phyloP scores from a whole-genome alignment of 2,888 invertebrate genomes.

The Chromoteleia sp. region DNA sequence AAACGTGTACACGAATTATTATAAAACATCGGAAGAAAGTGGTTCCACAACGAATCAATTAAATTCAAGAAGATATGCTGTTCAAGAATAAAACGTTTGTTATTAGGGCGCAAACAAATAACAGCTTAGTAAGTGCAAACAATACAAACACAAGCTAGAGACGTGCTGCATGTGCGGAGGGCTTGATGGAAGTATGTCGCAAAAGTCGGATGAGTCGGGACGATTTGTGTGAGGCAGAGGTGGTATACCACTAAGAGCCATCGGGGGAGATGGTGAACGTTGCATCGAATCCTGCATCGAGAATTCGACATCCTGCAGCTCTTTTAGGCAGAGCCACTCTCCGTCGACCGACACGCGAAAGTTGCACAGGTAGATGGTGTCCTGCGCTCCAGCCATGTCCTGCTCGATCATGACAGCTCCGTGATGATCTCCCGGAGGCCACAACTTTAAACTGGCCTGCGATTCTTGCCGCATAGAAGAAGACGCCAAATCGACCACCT shows the following conservation, averaged over 20 bases:
- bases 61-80: background rate
- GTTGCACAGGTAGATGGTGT: constrained; percentile 98
- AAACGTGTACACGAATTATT: too few relatives aligned
- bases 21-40: too few relatives aligned
- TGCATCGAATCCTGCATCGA: constrained; percentile 90
- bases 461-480: constrained; percentile 82
- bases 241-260: constrained; percentile 86
- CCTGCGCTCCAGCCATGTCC: constrained; percentile 95
- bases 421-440: constrained; percentile 80
- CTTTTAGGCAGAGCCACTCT: constrained; percentile 98
- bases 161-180: constrained; percentile 83
- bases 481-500: constrained; percentile 21
- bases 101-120: background rate
- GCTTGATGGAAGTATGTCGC: constrained; percentile 81
- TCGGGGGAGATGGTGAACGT: constrained; percentile 87
- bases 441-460: constrained; percentile 79
- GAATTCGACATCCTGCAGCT: constrained; percentile 95
- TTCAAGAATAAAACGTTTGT: background rate
- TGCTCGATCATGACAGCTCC: constrained; percentile 85
- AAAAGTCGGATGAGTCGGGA: constrained; percentile 80
- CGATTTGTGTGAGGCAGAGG: constrained; percentile 74
- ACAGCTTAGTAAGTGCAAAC: constrained; percentile 73
- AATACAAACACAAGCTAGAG: constrained; percentile 84
- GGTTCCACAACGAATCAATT: background rate
- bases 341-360: constrained; percentile 98